phyloP scores from a whole-genome alignment of 2,113 vertebrate genomes.

The Nothocercus julius region DNA sequence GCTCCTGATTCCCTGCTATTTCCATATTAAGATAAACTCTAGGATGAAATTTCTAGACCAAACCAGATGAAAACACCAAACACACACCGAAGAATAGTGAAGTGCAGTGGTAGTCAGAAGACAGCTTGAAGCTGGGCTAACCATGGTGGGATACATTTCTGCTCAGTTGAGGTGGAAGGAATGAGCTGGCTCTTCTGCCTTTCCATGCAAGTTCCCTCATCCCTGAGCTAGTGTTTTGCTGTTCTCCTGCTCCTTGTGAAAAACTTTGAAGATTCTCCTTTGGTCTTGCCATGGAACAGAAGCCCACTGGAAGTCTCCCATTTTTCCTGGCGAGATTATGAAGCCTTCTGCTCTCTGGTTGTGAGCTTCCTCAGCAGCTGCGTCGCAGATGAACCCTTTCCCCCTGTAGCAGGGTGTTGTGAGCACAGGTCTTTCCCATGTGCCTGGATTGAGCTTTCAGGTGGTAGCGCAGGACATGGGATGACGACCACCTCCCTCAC shows the following conservation, averaged over 20 bases:
- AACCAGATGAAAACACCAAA: neutral
- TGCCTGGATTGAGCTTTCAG: neutral
- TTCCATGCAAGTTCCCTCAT: neutral
- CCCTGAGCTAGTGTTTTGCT: neutral
- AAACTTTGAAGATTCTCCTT: neutral
- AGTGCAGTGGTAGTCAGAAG: neutral
- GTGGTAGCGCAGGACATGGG: neutral
- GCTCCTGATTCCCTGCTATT: neutral
- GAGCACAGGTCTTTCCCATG: neutral
- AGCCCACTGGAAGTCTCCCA: neutral
- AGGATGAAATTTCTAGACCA: neutral
- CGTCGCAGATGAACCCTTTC: fast-evolving
- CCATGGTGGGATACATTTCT: neutral
- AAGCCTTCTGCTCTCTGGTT: neutral
- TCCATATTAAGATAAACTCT: neutral
- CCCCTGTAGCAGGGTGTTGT: neutral
- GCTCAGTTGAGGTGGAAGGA: neutral
- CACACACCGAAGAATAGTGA: neutral
- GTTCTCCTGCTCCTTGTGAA: neutral
- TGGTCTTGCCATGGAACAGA: neutral
- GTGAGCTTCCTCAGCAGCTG: neutral
- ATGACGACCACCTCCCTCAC: neutral
- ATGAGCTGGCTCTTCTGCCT: neutral
- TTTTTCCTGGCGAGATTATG: neutral
- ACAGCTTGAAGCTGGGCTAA: neutral